Evolutionary conservation across 2,888 invertebrate genomes (phyloP), one percentile per base, ranked within the genome.

Genomic region (Parascotia fuliginaria): DNA sequence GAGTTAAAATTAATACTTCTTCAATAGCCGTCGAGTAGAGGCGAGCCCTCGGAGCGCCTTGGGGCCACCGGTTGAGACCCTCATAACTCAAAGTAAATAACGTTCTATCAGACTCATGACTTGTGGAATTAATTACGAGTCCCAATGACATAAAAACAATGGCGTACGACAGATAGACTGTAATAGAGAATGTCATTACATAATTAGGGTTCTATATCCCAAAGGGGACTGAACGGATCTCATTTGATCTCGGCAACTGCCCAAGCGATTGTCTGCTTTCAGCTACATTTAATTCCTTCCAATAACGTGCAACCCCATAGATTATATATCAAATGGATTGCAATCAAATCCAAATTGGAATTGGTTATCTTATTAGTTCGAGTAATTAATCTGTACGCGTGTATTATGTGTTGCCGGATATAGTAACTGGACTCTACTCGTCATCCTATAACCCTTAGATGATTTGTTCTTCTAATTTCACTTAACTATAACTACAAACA

Each of bases 1-100:
- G 68, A 83, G 67, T 79, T 73, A 62, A 79, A 76, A 78, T 80
- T 72, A 76, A 76, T 77, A 73, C 60, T 79, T 77, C 67, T 70
- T 75, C 59, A 66, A 74, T 71, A 70, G 68, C 61, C 58, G 60
- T 69, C 52, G 49, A 70, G 65, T 42, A 48, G 22, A 51, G 40
- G 41, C 51, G 46, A 40, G 49, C 53, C 33, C 24, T 55, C 59
- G 48, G 47, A 58, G 52, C 31, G 54, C 59, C 49, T 59, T 46
- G 48, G 51, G 60, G 47, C 46, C 44, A 34, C 47, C 51, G 60
- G 50, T 58, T 65, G 43, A 61, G 53, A 55, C 46, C 57, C 51
- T 56, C 68, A 68, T 66, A 74, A 74, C 58, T 70, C 48, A 68
- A 70, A 67, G 65, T 71, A 64, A 73, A 72, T 71, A 71, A 65